Percentiles rank a stretch among this genome's conserved stretches.
phyloP scores from a whole-genome alignment of 2,797 vertebrate species.

The Falco peregrinus region DNA sequence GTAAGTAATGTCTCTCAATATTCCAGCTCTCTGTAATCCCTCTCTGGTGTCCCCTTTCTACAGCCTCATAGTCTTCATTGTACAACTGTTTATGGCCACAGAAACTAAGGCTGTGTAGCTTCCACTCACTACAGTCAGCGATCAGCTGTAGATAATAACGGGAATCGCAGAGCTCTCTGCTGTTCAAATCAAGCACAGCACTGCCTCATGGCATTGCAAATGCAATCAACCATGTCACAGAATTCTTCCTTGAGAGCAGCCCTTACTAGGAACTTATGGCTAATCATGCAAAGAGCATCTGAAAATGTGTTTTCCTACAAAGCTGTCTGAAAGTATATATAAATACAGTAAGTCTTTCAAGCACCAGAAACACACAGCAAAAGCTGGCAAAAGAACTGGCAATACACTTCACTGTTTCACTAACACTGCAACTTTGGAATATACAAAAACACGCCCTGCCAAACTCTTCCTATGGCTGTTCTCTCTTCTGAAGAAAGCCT shows the following conservation, averaged over 20 bases:
- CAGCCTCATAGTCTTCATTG: not conserved
- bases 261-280: not conserved
- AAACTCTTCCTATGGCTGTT: not conserved
- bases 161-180: not conserved
- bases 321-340: not conserved
- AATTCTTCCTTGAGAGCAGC: not conserved
- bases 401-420: not conserved
- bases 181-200: not conserved
- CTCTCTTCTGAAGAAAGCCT: not conserved
- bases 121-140: not conserved
- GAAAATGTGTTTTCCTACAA: not conserved
- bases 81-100: not conserved
- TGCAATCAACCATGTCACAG: not conserved
- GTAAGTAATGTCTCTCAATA: not conserved
- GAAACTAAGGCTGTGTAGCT: not conserved
- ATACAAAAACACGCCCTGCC: rapidly evolving
- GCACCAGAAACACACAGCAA: not conserved
- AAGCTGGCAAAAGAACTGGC: not conserved
- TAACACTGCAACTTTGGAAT: not conserved
- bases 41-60: not conserved
- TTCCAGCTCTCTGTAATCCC: not conserved
- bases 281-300: not conserved
- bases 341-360: not conserved
- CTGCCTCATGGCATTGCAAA: not conserved
- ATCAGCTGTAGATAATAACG: not conserved